Conservation (phyloP, 2,888 invertebrate genomes). For the Agrilus biguttatus region DNA sequence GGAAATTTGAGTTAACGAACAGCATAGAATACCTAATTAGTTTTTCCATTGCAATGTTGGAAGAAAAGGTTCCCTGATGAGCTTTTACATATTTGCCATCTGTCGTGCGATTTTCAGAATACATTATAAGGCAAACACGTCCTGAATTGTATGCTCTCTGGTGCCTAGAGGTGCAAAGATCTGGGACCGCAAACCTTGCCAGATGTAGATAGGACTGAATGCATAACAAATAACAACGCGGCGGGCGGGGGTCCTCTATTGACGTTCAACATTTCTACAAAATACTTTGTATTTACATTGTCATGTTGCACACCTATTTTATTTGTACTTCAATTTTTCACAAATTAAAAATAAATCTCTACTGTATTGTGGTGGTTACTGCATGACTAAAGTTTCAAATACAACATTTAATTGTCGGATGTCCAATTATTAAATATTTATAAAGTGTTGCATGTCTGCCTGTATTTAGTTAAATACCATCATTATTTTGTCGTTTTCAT, state of each 20-base stretch:
- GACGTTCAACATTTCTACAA: slow-evolving; percentile 11
- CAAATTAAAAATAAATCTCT: too few relatives aligned
- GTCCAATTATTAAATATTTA: too few relatives aligned
- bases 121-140: slow-evolving; percentile 25
- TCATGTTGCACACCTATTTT: slow-evolving; percentile 8
- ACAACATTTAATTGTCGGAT: too few relatives aligned
- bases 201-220: slow-evolving; percentile 24
- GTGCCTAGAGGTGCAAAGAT: slow-evolving; percentile 21
- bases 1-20: too few relatives aligned
- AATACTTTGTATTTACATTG: slow-evolving; percentile 13
- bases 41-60: too few relatives aligned
- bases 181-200: slow-evolving; percentile 22
- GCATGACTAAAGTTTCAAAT: not conserved
- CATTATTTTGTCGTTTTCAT: too few relatives aligned
- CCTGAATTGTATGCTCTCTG: slow-evolving; percentile 21
- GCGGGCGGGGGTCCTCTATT: slow-evolving; percentile 18
- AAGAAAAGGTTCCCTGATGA: slow-evolving; percentile 1
- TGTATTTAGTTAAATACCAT: too few relatives aligned
- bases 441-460: too few relatives aligned
- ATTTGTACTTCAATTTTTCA: not conserved
- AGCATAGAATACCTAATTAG: too few relatives aligned
- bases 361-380: not conserved
- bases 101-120: slow-evolving; percentile 26
- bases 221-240: slow-evolving; percentile 31
- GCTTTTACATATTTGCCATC: slow-evolving; percentile 20